Base-by-base conservation (phyloP, 2,797 vertebrate species). In the Trachops cirrhosus region DNA sequence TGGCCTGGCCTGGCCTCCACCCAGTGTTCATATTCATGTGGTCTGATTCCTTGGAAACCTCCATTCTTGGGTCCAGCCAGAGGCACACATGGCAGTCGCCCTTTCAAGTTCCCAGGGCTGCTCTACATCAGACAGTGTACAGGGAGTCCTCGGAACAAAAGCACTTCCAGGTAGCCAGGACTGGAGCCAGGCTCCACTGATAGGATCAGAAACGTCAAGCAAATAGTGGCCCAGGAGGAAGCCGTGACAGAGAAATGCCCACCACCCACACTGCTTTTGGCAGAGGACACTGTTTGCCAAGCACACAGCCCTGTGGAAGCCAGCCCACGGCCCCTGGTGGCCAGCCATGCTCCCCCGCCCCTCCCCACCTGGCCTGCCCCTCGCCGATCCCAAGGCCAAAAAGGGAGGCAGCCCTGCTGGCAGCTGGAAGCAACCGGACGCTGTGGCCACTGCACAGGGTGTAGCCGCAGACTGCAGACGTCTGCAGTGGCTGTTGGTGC, bases 101-200 rank as follows among this genome's bases (percentile, higher is more conserved):
- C 96, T 96, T 97, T 64, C 21, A 34, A 11, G 46, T 89, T 95
- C 96, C 96, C 89, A 50, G 92, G 96, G 90, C 95, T 52, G 3
- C 48, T 82, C 73, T 86, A 85, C 71, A 80, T 92, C 85, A 78
- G 95, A 78, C 29, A n/a, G 57, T 2, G 86, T 95, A 94, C 96
- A 87, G 80, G 26, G 75, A 95, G 95, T 98, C 94, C 95, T 89
- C 26, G 0, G 68, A 94, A 96, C 74, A 82, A 29, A 11, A 83
- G 86, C 34, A 88, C 91, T 92, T 97, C 97, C 91, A 95, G 97
- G 97, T 79, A 93, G 90, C 89, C 94, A 83, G 98, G 46, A 39
- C 68, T 46, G 67, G 90, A 94, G 93, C 64, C 95, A 83, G 77
- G 62, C 0, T 5, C 54, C 10, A 50, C 96, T 74, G 96, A 97